phyloP scores from a whole-genome alignment of 92 coral and sea anemone species.

The Phenganax marumi region DNA sequence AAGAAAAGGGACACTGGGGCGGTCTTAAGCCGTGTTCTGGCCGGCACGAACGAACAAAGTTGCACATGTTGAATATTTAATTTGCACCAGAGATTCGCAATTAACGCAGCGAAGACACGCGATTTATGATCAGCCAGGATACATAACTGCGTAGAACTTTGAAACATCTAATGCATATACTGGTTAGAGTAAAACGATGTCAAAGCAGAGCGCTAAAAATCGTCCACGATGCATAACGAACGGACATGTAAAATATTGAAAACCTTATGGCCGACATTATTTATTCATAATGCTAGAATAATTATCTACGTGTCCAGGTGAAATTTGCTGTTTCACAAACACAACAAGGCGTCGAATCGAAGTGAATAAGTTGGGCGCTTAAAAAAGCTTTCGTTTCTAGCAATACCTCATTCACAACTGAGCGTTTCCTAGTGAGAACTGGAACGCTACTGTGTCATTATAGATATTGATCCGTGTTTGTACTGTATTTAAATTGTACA shows the following conservation, averaged over 20 bases:
- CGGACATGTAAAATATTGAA: conserved; percentile 38
- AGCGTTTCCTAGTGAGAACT: neutral
- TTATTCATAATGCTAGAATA: conserved; percentile 50
- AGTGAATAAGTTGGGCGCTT: neutral
- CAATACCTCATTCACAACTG: neutral
- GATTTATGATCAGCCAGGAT: conserved; percentile 27
- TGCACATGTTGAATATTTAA: conserved; percentile 51
- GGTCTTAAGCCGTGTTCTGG: conserved; percentile 31
- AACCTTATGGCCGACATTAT: conserved; percentile 43
- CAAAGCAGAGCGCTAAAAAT: neutral
- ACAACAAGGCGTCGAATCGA: conserved; percentile 20
- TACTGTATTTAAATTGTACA: conserved; percentile 25
- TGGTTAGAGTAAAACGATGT: neutral
- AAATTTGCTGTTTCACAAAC: conserved; percentile 22
- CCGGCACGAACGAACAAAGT: conserved; percentile 37
- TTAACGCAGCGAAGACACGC: conserved; percentile 41
- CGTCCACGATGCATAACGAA: neutral
- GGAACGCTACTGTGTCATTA: neutral
- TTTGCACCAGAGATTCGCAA: conserved; percentile 45
- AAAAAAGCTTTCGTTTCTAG: too few relatives aligned
- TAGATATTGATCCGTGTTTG: conserved; percentile 33
- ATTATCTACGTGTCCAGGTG: conserved; percentile 49
- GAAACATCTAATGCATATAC: neutral
- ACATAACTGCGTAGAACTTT: neutral
- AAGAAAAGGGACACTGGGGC: neutral